Percentiles rank a stretch among this genome's conserved stretches.
These are phyloP conservation scores for Lepidostoma basale DNA, from an alignment of 1,140 invertebrate species.

Conservation along the genomic window DNA sequence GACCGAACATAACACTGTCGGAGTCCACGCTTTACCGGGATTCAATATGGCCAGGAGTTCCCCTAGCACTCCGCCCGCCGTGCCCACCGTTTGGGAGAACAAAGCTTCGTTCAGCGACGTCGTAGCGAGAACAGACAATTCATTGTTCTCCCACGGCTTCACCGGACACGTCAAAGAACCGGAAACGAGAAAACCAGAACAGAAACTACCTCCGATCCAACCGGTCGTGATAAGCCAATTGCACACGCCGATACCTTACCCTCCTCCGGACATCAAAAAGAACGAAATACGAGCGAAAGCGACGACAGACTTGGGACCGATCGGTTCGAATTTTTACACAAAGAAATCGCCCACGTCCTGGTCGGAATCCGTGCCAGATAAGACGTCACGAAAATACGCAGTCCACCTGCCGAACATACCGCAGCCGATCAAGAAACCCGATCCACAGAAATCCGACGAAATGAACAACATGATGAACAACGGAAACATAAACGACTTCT, in stretches of 20 bases:
- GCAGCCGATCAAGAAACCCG: constrained; percentile 31
- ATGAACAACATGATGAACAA: constrained; percentile 17
- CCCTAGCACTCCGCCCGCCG: constrained; percentile 40
- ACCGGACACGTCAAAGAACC: constrained; percentile 35
- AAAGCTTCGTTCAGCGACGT: constrained; percentile 45
- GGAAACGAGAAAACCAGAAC: constrained; percentile 32
- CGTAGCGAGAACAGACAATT: constrained; percentile 40
- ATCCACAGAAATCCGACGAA: constrained; percentile 36
- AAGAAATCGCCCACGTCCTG: constrained; percentile 37
- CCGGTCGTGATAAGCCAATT: neutral
- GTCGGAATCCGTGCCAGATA: constrained; percentile 33
- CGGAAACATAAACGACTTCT: constrained; percentile 37
- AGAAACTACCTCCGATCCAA: constrained; percentile 7
- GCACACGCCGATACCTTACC: neutral
- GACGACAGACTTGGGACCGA: constrained; percentile 37
- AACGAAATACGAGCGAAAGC: constrained; percentile 19
- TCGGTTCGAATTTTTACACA: constrained; percentile 39
- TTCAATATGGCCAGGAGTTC: constrained; percentile 38
- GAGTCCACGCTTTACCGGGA: neutral
- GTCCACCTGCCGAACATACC: neutral
- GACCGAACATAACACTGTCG: constrained; percentile 18
- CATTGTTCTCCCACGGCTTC: constrained; percentile 28
- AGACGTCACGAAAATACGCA: constrained; percentile 14
- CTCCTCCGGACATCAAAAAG: constrained; percentile 27
- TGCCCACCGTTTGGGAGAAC: constrained; percentile 44